phyloP scores from a whole-genome alignment of 2,113 vertebrate genomes.

The Ciconia maguari region DNA sequence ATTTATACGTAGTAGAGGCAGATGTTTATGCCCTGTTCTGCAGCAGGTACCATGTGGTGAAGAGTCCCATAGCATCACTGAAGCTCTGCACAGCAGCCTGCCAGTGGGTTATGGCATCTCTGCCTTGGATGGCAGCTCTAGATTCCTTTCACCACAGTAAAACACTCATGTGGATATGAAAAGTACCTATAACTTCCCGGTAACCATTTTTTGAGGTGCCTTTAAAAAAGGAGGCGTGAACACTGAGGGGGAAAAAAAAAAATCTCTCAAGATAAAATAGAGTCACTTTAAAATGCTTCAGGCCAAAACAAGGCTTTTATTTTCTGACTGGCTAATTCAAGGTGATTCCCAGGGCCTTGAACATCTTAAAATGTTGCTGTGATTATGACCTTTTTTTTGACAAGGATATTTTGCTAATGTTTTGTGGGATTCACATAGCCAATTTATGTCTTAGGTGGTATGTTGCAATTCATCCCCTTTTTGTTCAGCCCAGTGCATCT shows the following conservation, averaged over 20 bases:
- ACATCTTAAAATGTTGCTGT: not conserved
- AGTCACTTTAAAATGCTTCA: not conserved
- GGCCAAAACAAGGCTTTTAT: not conserved
- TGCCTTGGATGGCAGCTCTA: not conserved
- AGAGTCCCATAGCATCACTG: accelerated
- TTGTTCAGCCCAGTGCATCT: not conserved
- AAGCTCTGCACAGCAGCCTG: not conserved
- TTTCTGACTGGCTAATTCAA: not conserved
- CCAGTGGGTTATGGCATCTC: not conserved
- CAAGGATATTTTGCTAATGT: accelerated
- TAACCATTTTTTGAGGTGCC: not conserved
- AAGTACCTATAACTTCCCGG: not conserved
- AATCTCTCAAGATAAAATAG: not conserved
- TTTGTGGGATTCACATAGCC: not conserved
- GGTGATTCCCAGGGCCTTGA: not conserved
- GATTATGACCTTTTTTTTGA: not conserved
- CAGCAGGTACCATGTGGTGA: not conserved
- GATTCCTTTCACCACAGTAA: not conserved
- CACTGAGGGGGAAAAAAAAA: accelerated
- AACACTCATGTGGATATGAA: not conserved
- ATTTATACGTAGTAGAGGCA: accelerated
- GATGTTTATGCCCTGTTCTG: not conserved
- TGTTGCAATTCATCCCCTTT: not conserved
- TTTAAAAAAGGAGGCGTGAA: not conserved
- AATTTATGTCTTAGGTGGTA: accelerated